Evolutionary conservation across 2,797 vertebrate genomes (phyloP).

Genomic region (Austrolebias charrua): DNA sequence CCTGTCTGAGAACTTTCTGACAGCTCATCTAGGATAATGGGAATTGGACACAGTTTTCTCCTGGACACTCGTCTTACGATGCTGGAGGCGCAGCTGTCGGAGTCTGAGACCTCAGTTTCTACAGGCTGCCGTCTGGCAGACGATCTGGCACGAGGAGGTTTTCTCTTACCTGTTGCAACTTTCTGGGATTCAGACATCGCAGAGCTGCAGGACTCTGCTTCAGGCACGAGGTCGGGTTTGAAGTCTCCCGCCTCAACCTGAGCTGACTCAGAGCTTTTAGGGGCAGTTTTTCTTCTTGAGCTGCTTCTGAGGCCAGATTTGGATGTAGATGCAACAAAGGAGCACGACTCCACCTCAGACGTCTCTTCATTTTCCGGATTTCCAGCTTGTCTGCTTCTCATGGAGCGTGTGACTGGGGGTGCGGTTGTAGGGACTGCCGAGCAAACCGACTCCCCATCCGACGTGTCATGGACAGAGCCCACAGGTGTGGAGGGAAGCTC

Average conservation of each 20-base stretch:
- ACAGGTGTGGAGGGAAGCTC: conserved; percentile 47
- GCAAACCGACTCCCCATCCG: conserved; percentile 86
- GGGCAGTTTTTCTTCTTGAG: conserved; percentile 54
- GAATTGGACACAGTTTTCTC: conserved; percentile 37
- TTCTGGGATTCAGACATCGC: conserved; percentile 57
- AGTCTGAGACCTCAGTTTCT: conserved; percentile 68
- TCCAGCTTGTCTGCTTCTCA: conserved; percentile 21
- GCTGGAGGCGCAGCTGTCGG: conserved; percentile 65
- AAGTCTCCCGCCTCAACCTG: conserved; percentile 47
- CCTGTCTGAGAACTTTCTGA: conserved; percentile 25
- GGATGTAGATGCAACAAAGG: conserved; percentile 71
- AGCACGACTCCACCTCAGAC: conserved; percentile 86
- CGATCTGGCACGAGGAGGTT: conserved; percentile 20
- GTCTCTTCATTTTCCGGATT: conserved; percentile 65
- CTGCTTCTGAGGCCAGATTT: conserved; percentile 22
- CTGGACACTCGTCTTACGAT: conserved; percentile 48
- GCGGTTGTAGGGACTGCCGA: conserved; percentile 71
- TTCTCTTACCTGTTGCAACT: conserved; percentile 67
- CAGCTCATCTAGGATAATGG: conserved; percentile 57
- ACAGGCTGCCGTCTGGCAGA: conserved; percentile 21
- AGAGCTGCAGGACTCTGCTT: conserved; percentile 74
- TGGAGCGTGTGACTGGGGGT: conserved; percentile 45
- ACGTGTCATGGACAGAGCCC: conserved; percentile 77
- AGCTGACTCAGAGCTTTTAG: not conserved
- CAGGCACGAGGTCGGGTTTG: conserved; percentile 4